Evolutionary conservation across 2,888 invertebrate species (phyloP), one percentile per base, ranked within the genome.

Genomic region (Crepidodera aurea): DNA sequence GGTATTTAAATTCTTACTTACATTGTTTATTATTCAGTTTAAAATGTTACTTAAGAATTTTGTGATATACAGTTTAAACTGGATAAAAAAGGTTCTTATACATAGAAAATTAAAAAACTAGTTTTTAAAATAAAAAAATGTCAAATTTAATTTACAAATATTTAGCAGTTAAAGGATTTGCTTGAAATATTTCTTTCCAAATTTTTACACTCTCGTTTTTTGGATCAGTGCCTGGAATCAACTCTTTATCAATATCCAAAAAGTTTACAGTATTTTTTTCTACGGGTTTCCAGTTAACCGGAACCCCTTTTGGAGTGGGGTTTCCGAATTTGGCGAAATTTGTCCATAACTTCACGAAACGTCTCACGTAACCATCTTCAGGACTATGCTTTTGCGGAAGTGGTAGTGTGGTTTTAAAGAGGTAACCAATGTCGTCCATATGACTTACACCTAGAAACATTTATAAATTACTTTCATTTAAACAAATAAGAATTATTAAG

Each of bases 311-410:
- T n/a, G 69, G 66, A 22, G 68, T 73, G 7, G 74, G 74, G 44
- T 71, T 70, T 0, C 73, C 72, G 56, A 53, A 66, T 64, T 62
- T 73, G 0, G 73, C 74, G 62, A 76, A 77, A 68, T 75, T 75
- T 0, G 73, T 64, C 69, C 69, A 69, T 6, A 69, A 27, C 18
- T 65, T 60, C 3, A 69, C 64, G 32, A 67, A 60, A 12, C 40
- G 59, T 51, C 64, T 59, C 13, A 60, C 18, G 10, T 44, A 58
- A 15, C 12, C 53, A 32, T 69, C 60, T 54, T 39, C 16, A 6
- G 16, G 13, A 34, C 51, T 10, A 18, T 37, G 8, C 16, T 27
- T 22, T 15, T 13, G 51, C 25, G 19, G 32, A 10, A 4, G 22
- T 15, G 7, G 4, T 6, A 19, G 18, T 5, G 48, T 25, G 1